Percentiles rank a stretch among this genome's conserved stretches.
phyloP scores from a whole-genome alignment of 1,140 invertebrate species.

The Hermatobates lingyangjiaoensis region DNA sequence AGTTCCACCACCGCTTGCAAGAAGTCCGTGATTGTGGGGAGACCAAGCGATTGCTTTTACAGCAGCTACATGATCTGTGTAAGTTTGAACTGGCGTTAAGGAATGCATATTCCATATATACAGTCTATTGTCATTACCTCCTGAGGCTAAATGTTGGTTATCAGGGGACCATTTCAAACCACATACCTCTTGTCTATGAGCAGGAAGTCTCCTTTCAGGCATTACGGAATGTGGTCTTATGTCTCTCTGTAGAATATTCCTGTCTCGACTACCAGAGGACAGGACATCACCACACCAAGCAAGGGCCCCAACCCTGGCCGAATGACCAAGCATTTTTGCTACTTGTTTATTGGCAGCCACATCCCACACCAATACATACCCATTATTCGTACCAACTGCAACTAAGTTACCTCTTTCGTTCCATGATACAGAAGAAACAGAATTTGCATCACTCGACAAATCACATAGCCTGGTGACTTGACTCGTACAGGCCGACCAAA shows the following conservation, averaged over 20 bases:
- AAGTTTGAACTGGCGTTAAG: slow-evolving; percentile 77
- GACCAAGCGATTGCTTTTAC: slow-evolving; percentile 99
- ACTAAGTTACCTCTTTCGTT: slow-evolving; percentile 91
- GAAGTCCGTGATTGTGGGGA: slow-evolving; percentile 91
- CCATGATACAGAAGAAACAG: slow-evolving; percentile 97
- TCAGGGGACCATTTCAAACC: slow-evolving; percentile 99
- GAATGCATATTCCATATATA: slow-evolving; percentile 95
- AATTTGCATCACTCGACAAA: slow-evolving; percentile 76
- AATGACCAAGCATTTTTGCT: slow-evolving; percentile 79
- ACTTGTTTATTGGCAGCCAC: slow-evolving; percentile 84
- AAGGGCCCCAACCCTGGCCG: slow-evolving; percentile 77
- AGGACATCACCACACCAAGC: slow-evolving; percentile 97
- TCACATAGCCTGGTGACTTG: slow-evolving; percentile 96
- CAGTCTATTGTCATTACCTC: slow-evolving; percentile 96
- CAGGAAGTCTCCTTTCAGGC: slow-evolving; percentile 60
- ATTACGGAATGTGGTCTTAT: slow-evolving; percentile 60
- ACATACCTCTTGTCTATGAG: slow-evolving; percentile 91
- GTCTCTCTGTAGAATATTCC: slow-evolving; percentile 86
- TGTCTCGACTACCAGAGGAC: slow-evolving; percentile 86
- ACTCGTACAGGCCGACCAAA: slow-evolving; percentile 98
- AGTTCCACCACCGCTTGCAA: slow-evolving; percentile 95
- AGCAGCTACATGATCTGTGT: slow-evolving; percentile 92
- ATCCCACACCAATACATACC: slow-evolving; percentile 94
- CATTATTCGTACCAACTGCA: slow-evolving; percentile 92
- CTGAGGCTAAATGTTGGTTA: slow-evolving; percentile 92